Base-by-base conservation (phyloP, 1,140 invertebrate species). In the Antheraea pernyi region DNA sequence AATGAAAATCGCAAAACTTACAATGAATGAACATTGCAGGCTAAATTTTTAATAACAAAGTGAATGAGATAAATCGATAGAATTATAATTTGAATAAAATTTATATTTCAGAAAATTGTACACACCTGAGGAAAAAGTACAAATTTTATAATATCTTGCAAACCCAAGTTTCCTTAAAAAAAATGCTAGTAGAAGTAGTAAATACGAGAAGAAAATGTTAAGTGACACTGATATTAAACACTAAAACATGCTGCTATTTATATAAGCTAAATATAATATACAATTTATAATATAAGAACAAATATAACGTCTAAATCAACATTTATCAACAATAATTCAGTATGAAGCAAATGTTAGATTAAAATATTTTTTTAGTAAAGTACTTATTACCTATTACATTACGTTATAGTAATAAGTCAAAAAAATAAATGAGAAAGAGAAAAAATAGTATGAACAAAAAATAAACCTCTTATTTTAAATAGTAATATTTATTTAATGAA, bases 51-150 rank as follows among this genome's bases (percentile, higher is more conserved):
- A 85, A 64, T 78, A 80, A 65, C 46, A 75, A 59, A 18, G 62
- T 37, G 68, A 67, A 53, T 71, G 62, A 74, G 71, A 74, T 74
- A 74, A 71, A 74, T 30, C 69, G 63, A 74, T 69, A 11, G 66
- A 16, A 22, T 65, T 53, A 65, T 72, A 67, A 72, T 70, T 84
- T 87, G 83, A 88, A 82, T 89, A 90, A 91, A 90, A 86, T 91
- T 91, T 91, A 91, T 91, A 91, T 91, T 91, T 91, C 89, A 84
- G 87, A 91, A 91, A 89, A 89, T 87, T 91, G 89, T 91, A 91
- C 89, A 91, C 83, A 89, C 82, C 81, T 84, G 85, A 89, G 86
- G 87, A 88, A 79, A 89, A 84, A 81, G 36, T 89, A 91, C 86
- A 83, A 88, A 89, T 85, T 80, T 82, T 84, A 80, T 83, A 81